Percentiles rank a stretch among this genome's conserved stretches.
phyloP scores from a whole-genome alignment of 2,113 vertebrate genomes.

The Excalfactoria chinensis region DNA sequence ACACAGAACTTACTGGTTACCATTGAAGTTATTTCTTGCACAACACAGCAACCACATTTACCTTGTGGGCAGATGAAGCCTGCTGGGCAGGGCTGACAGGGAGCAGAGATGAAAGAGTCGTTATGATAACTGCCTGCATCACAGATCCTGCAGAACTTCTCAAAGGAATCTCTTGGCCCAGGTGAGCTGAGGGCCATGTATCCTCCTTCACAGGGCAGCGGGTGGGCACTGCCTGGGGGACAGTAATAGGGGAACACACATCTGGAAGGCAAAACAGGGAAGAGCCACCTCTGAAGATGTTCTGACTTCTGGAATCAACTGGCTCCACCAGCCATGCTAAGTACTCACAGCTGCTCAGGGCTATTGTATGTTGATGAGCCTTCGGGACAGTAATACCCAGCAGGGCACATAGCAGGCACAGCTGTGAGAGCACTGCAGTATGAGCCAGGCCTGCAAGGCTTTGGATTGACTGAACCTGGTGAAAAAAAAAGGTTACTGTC shows the following conservation, averaged over 20 bases:
- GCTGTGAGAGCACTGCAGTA: slow-evolving; percentile 85
- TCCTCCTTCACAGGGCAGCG: slow-evolving; percentile 82
- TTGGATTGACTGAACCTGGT: slow-evolving; percentile 85
- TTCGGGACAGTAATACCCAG: slow-evolving; percentile 87
- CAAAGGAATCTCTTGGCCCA: slow-evolving; percentile 80
- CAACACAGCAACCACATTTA: not conserved
- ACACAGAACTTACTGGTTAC: not conserved
- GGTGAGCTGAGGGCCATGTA: slow-evolving; percentile 83
- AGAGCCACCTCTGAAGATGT: not conserved
- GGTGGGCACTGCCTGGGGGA: slow-evolving; percentile 81
- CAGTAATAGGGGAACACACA: slow-evolving; percentile 90
- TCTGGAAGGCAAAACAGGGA: slow-evolving; percentile 71
- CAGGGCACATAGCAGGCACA: slow-evolving; percentile 82
- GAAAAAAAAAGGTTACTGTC: not conserved
- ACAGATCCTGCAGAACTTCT: slow-evolving; percentile 83
- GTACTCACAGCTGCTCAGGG: slow-evolving; percentile 85
- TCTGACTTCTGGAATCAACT: not conserved
- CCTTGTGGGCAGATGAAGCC: slow-evolving; percentile 88
- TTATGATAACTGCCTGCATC: slow-evolving; percentile 83
- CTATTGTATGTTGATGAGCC: slow-evolving; percentile 83
- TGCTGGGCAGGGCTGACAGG: slow-evolving; percentile 87
- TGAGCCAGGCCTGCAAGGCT: slow-evolving; percentile 83
- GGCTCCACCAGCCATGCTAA: not conserved
- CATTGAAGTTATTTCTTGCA: not conserved
- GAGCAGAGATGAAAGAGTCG: not conserved